These are phyloP conservation scores for Apostichopus leukothele DNA, from an alignment of 53 echinoderm and acorn worm genomes.

Conservation along the genomic window DNA sequence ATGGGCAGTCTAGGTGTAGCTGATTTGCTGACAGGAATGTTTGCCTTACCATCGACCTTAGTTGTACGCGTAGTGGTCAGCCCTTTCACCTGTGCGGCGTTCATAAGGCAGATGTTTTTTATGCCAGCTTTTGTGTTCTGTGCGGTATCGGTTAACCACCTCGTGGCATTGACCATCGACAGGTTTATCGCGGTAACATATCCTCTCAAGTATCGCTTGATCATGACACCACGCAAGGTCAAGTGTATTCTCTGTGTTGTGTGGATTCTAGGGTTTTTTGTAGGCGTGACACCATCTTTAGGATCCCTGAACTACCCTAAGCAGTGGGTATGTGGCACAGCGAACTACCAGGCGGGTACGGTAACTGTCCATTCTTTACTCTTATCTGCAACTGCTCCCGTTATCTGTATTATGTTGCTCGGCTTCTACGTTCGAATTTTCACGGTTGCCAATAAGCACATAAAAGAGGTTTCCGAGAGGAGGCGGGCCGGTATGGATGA, in stretches of 20 bases:
- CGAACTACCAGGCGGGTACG: slow-evolving; percentile 2
- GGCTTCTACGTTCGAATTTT: slow-evolving; percentile 18
- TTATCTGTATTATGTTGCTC: background rate
- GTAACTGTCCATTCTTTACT: background rate
- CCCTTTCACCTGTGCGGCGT: slow-evolving; percentile 24
- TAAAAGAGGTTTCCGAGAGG: slow-evolving; percentile 8
- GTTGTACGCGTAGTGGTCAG: slow-evolving; percentile 23
- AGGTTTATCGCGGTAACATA: slow-evolving; percentile 12
- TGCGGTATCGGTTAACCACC: background rate
- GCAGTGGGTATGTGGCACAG: slow-evolving; percentile 39
- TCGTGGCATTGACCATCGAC: slow-evolving; percentile 25
- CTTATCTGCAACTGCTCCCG: background rate
- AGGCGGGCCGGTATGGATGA: background rate
- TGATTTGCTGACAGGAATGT: slow-evolving; percentile 18
- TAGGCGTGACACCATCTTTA: background rate
- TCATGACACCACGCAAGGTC: background rate
- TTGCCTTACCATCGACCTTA: background rate
- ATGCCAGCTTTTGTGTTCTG: background rate
- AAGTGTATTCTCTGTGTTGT: background rate
- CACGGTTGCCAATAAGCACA: slow-evolving; percentile 8
- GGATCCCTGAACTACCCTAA: background rate
- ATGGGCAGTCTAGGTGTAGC: slow-evolving; percentile 24
- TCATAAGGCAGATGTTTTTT: slow-evolving; percentile 12
- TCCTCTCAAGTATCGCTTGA: slow-evolving; percentile 17
- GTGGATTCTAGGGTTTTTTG: background rate